Percentiles rank a stretch among this genome's conserved stretches.
Conservation (phyloP, 2,797 vertebrate species). For the Poeciliopsis infans region DNA sequence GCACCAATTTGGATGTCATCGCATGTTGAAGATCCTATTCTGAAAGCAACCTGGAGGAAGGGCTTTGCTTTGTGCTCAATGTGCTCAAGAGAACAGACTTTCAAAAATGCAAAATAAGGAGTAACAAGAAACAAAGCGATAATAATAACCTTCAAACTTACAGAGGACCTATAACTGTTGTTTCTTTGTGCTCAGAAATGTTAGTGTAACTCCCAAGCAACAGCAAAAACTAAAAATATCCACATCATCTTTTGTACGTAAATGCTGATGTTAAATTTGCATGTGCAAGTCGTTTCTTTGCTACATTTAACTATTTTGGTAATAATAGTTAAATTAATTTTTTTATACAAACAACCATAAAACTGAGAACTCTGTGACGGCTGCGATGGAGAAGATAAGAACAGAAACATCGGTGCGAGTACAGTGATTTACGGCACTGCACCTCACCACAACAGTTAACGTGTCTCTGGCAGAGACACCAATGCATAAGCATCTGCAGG, state of each 20-base stretch:
- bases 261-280: not conserved
- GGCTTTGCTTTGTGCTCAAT: not conserved
- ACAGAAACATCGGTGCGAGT: constrained; percentile 4
- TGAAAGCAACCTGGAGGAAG: not conserved
- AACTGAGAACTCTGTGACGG: not conserved
- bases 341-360: not conserved
- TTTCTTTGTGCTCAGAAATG: constrained; percentile 7
- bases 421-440: constrained; percentile 6
- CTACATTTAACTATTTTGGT: not conserved
- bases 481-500: not conserved
- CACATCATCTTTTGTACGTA: not conserved
- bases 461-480: constrained; percentile 13
- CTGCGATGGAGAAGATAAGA: constrained; percentile 6
- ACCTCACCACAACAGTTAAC: constrained; percentile 11
- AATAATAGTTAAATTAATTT: not conserved
- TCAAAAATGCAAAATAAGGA: not conserved
- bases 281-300: not conserved
- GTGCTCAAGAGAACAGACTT: not conserved
- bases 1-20: not conserved
- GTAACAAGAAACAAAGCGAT: not conserved
- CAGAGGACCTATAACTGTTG: not conserved
- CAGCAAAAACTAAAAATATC: constrained; percentile 5
- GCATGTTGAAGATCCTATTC: not conserved
- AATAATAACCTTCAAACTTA: constrained; percentile 3
- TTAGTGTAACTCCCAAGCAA: constrained; percentile 1